Percentiles rank a stretch among this genome's conserved stretches.
phyloP scores from a whole-genome alignment of 2,888 invertebrate species.

The Hecatera dysodea region DNA sequence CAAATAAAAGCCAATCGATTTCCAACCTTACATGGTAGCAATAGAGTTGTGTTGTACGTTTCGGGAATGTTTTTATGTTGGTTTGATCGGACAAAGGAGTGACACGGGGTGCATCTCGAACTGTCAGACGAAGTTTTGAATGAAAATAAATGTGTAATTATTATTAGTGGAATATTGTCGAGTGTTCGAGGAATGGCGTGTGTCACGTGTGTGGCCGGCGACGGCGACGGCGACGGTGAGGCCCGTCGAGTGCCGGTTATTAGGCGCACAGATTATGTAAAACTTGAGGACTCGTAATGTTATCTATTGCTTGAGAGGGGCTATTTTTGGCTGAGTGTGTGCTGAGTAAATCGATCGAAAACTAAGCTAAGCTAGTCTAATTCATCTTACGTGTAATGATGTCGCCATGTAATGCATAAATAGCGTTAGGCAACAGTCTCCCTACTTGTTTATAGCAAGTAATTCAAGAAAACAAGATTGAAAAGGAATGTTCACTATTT shows the following conservation, averaged over 20 bases:
- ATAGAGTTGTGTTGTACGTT: conserved; percentile 46
- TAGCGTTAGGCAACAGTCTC: too few species aligned
- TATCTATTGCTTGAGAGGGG: conserved; percentile 29
- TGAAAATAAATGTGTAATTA: conserved; percentile 88
- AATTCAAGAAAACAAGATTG: neutral
- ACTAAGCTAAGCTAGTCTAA: too few species aligned
- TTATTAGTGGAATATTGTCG: conserved; percentile 80
- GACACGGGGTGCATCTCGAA: conserved; percentile 87
- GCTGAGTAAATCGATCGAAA: conserved; percentile 21
- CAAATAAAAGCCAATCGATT: conserved; percentile 55
- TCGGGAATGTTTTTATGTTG: conserved; percentile 59
- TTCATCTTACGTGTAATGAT: neutral
- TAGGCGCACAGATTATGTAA: conserved; percentile 71
- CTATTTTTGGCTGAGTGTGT: conserved; percentile 40
- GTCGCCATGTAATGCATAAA: neutral
- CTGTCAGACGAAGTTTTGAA: conserved; percentile 85
- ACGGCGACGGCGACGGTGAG: conserved; percentile 63
- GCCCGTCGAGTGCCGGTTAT: conserved; percentile 77
- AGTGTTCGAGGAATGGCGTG: conserved; percentile 80
- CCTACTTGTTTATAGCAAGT: neutral
- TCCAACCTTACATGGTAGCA: conserved; percentile 61
- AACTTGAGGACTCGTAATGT: conserved; percentile 34
- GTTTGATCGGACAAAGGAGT: conserved; percentile 78
- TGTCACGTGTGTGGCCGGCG: conserved; percentile 80
- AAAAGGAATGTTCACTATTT: neutral